Evolutionary conservation across 2,888 invertebrate species (phyloP), one percentile per base, ranked within the genome.

Genomic region (Antheraea assamensis): DNA sequence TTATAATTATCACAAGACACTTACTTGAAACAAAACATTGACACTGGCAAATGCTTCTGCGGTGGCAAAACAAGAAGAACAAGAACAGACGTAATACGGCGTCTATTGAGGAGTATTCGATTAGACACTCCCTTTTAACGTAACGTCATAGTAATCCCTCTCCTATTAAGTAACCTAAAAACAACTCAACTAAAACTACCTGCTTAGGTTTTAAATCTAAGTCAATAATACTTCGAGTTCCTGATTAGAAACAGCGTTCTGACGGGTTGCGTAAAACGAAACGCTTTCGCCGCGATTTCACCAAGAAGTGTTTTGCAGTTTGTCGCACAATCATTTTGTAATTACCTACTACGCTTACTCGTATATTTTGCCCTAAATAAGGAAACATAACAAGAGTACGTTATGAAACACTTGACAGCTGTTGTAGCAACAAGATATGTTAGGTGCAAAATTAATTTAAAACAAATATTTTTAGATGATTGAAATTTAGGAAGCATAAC

Each of bases 221-320:
- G 21, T 35, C 68, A 68, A 68, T 42, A 13, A 42, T 35, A 31
- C 68, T n/a, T 35, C 68, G 19, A 68, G 77, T 85, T 83, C 82
- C 83, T 83, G 81, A 74, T 80, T 81, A 80, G 80, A 77, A 82
- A 80, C 78, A 78, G 77, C 76, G 49, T 74, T 75, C 61, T 77
- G 75, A 64, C 71, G 70, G 72, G 79, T 89, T 90, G 85, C 85
- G 82, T 82, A 88, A 88, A 78, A 24, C 72, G 27, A 52, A 71
- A 77, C 79, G 80, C 89, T 90, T 88, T 89, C 89, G 83, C 86
- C 77, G 74, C 79, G 86, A 86, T 89, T 88, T 87, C 86, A 85
- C 81, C 75, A 75, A 21, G 47, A 74, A 71, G 66, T 52, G 73
- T 70, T 73, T 55, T 79, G 77, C 75, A 81, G 78, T 82, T 81